Evolutionary conservation across 1,140 invertebrate genomes (phyloP).

Genomic region (Drosophila ficusphila): DNA sequence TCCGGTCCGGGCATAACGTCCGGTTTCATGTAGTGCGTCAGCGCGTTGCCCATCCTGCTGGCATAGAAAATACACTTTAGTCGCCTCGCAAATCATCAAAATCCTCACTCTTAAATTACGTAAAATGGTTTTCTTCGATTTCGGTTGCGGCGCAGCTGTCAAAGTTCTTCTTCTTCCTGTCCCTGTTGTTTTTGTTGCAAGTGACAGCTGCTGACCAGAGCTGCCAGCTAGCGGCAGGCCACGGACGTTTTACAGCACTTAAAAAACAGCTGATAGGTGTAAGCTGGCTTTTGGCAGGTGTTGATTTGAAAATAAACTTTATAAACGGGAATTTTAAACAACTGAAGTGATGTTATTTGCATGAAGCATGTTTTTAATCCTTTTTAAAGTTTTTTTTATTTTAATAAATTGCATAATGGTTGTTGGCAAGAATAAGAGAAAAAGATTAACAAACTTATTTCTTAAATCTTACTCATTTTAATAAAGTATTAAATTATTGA

Average conservation of each 20-base stretch:
- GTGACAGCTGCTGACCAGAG: conserved; percentile 45
- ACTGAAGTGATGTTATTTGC: too few relatives aligned
- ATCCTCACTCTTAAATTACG: conserved; percentile 68
- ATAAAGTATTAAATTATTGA: too few relatives aligned
- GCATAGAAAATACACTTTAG: conserved; percentile 9
- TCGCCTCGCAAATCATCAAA: conserved; percentile 11
- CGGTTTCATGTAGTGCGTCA: conserved; percentile 70
- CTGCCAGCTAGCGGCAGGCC: neutral
- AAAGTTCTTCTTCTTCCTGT: conserved; percentile 26
- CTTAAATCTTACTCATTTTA: too few relatives aligned
- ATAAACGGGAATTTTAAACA: neutral
- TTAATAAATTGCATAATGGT: too few relatives aligned
- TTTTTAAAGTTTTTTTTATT: too few relatives aligned
- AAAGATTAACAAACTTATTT: too few relatives aligned
- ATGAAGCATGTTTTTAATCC: too few relatives aligned
- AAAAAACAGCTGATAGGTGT: neutral
- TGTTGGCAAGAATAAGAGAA: too few relatives aligned
- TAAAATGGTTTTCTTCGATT: conserved; percentile 75
- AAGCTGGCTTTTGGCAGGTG: neutral
- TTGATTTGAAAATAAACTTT: neutral
- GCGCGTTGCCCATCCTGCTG: conserved; percentile 77
- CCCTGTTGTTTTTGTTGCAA: conserved; percentile 24
- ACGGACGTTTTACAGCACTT: neutral
- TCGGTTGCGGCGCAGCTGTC: conserved; percentile 67
- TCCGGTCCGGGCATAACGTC: conserved; percentile 87